phyloP scores from a whole-genome alignment of 1,140 invertebrate genomes.

The Steinernema khuongi region DNA sequence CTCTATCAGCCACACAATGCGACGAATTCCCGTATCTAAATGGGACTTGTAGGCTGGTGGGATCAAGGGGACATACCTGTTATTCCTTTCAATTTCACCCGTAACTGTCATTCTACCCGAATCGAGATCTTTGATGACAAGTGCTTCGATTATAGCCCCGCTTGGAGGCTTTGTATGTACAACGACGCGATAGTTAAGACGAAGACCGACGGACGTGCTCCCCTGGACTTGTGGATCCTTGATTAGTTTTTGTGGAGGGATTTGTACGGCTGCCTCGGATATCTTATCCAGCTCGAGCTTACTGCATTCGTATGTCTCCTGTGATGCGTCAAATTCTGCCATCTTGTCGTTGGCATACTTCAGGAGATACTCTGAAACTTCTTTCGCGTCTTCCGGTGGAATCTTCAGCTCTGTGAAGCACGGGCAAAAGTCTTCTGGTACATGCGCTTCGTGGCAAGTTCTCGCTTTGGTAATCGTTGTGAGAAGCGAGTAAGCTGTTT shows the following conservation, averaged over 20 bases:
- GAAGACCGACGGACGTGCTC: not conserved
- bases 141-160: conserved; percentile 35
- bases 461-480: conserved; percentile 54
- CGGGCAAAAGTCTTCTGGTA: conserved; percentile 61
- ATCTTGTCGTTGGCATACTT: conserved; percentile 50
- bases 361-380: conserved; percentile 48
- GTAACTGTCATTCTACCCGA: conserved; percentile 24
- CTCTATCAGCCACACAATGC: conserved; percentile 34
- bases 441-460: conserved; percentile 58
- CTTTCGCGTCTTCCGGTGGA: conserved; percentile 15
- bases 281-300: conserved; percentile 26
- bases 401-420: conserved; percentile 52
- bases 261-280: conserved; percentile 25
- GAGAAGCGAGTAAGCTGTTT: conserved; percentile 47
- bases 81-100: conserved; percentile 44
- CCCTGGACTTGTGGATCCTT: conserved; percentile 32
- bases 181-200: conserved; percentile 39
- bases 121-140: conserved; percentile 33
- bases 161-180: conserved; percentile 36
- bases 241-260: conserved; percentile 39
- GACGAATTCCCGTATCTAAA: conserved; percentile 40
- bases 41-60: not conserved
- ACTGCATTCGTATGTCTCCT: conserved; percentile 23
- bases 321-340: conserved; percentile 14
- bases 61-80: conserved; percentile 18